phyloP scores from a whole-genome alignment of 1,140 invertebrate species.

The Bombus cullumanus region DNA sequence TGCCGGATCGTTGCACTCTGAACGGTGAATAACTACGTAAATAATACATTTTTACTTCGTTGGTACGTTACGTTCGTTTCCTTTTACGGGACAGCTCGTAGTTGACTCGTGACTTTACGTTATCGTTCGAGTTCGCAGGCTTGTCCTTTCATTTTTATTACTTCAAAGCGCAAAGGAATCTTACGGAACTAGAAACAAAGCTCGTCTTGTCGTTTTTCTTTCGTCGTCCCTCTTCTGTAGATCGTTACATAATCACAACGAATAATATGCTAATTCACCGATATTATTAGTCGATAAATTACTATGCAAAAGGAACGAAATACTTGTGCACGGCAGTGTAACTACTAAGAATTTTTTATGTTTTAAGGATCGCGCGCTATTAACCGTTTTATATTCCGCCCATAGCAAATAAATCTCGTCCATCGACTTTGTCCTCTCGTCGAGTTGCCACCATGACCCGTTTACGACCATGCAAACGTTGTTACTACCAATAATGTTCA shows the following conservation, averaged over 20 bases:
- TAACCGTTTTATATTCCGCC: not conserved
- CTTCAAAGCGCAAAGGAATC: not conserved
- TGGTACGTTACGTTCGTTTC: conserved; percentile 39
- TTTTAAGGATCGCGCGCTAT: not conserved
- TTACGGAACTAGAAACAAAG: not conserved
- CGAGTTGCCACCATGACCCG: not conserved
- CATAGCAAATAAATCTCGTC: not conserved
- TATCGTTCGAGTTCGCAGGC: conserved; percentile 1
- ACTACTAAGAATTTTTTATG: too few relatives aligned
- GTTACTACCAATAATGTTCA: conserved; percentile 4
- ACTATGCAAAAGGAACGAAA: not conserved
- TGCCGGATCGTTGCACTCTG: conserved; percentile 42
- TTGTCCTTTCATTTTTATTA: conserved; percentile 16
- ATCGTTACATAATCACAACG: not conserved
- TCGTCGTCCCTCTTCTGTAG: too few relatives aligned
- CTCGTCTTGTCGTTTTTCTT: not conserved
- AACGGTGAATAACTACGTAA: conserved; percentile 48
- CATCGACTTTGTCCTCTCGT: not conserved
- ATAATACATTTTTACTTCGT: conserved; percentile 41
- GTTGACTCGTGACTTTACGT: conserved; percentile 18
- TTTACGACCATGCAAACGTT: conserved; percentile 22
- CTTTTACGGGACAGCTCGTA: conserved; percentile 11
- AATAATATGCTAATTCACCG: too few relatives aligned
- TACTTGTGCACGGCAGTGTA: not conserved
- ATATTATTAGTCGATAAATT: too few relatives aligned